Conservation (phyloP, 2,113 vertebrate species). For the Rana temporaria region DNA sequence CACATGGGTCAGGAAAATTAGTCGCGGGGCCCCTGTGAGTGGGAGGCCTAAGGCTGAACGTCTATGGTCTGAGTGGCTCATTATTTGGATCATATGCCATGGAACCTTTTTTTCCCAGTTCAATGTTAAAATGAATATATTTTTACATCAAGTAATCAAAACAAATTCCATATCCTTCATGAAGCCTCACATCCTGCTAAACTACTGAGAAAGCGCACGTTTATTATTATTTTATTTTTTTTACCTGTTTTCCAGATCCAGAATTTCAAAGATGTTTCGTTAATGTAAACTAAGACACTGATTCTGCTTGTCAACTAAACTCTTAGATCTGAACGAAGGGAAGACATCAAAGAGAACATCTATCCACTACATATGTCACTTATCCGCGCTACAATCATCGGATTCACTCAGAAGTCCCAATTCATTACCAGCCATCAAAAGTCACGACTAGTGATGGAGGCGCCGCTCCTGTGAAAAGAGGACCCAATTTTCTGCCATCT, state of each 20-base stretch:
- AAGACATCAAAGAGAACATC: conserved; percentile 40
- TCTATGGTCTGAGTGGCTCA: too few relatives aligned
- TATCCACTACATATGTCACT: conserved; percentile 7
- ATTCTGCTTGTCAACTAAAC: conserved; percentile 40
- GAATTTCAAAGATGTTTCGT: conserved; percentile 44
- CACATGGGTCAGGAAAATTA: too few relatives aligned
- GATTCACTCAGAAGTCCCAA: conserved; percentile 7
- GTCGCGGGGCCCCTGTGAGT: too few relatives aligned
- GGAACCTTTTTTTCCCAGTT: too few relatives aligned
- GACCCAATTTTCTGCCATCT: too few relatives aligned
- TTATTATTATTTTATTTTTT: conserved; percentile 4
- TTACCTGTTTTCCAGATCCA: conserved; percentile 11
- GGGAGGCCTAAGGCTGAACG: too few relatives aligned
- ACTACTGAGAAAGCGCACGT: not conserved
- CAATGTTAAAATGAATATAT: too few relatives aligned
- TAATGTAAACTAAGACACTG: conserved; percentile 36
- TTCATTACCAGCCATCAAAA: not conserved
- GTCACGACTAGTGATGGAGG: not conserved
- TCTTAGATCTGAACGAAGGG: conserved; percentile 30
- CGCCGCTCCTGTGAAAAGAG: not conserved
- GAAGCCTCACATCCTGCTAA: not conserved
- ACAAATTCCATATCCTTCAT: too few relatives aligned
- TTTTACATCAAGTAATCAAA: too few relatives aligned
- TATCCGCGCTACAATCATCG: conserved; percentile 9
- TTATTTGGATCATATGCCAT: too few relatives aligned